These are phyloP conservation scores for Myotis pilosus DNA, from an alignment of 2,797 vertebrate genomes.

Conservation along the genomic window DNA sequence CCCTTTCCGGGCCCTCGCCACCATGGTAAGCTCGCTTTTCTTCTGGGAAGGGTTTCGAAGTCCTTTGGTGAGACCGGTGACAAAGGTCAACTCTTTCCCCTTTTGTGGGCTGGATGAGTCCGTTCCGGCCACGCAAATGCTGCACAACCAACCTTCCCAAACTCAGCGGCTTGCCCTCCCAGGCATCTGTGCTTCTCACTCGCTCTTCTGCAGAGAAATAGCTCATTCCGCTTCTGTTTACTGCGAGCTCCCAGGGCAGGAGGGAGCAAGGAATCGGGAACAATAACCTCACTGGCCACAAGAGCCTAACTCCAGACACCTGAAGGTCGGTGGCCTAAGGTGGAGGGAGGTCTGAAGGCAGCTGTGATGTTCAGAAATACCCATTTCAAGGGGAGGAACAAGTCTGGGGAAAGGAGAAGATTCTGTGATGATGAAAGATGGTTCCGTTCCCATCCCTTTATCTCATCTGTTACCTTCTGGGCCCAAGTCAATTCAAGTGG, in stretches of 20 bases:
- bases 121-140: not conserved
- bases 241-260: not conserved
- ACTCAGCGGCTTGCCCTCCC: not conserved
- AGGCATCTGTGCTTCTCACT: not conserved
- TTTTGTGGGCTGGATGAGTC: not conserved
- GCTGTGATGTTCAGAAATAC: not conserved
- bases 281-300: not conserved
- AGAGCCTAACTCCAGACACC: not conserved
- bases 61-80: not conserved
- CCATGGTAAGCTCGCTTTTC: slow-evolving; percentile 62
- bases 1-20: slow-evolving; percentile 70
- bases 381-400: not conserved
- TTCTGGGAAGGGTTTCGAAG: not conserved
- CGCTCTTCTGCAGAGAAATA: not conserved
- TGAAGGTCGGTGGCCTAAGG: not conserved
- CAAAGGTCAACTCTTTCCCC: not conserved
- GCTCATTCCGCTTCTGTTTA: rapidly evolving
- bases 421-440: not conserved
- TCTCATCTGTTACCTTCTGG: not conserved
- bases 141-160: not conserved
- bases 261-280: not conserved
- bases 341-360: not conserved
- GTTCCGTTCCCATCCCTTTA: not conserved
- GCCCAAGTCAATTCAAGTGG: not conserved
- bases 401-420: not conserved